phyloP scores from a whole-genome alignment of 2,797 vertebrate species.

The Hozukius guyotensis region DNA sequence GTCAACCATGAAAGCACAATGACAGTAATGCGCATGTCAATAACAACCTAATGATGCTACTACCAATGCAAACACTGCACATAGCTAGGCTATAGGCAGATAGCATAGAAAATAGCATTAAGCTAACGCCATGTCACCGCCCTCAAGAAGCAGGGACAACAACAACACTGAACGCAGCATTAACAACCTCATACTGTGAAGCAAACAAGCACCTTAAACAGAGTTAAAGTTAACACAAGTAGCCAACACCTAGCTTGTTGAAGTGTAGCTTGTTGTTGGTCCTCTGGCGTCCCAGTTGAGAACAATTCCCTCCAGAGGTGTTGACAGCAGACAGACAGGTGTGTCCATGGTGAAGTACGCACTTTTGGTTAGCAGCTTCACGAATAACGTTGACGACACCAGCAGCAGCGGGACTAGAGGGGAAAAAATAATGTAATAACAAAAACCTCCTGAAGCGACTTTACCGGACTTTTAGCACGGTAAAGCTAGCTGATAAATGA shows the following conservation, averaged over 20 bases:
- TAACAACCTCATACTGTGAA: neutral
- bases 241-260: neutral
- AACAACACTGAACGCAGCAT: neutral
- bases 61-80: neutral
- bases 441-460: no score
- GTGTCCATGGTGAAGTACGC: neutral
- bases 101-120: neutral
- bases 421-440: no score
- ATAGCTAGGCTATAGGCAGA: neutral
- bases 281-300: neutral
- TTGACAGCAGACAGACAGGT: no score
- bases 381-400: no score
- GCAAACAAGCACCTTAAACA: neutral
- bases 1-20: neutral
- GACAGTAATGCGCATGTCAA: neutral
- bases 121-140: neutral
- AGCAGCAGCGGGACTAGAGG: no score
- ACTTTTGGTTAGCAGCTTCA: neutral
- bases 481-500: no score
- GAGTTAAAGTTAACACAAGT: neutral
- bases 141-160: neutral
- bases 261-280: neutral
- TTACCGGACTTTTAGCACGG: no score
- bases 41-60: no score
- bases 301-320: neutral